Evolutionary conservation across 2,797 vertebrate genomes (phyloP), one percentile per base, ranked within the genome.

Genomic region (Chelon auratus): DNA sequence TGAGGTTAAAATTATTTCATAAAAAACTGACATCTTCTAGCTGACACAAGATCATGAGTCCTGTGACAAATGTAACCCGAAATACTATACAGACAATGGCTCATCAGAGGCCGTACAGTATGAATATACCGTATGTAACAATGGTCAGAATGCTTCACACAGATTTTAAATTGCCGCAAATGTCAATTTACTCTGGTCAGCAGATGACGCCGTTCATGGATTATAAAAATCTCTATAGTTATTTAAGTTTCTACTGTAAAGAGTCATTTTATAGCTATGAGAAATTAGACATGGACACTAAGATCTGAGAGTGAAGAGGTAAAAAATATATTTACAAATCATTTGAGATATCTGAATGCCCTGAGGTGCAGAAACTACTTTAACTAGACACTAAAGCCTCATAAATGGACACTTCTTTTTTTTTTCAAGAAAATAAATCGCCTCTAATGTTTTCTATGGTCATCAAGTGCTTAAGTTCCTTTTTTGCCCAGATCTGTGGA

Each of bases 261-360:
- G 55, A 58, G 33, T 55, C 1, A 53, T 65, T 56, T 59, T 10
- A 51, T 51, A 40, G 70, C 12, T 72, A 26, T 33, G 51, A 50
- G 37, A 61, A 33, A 57, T 50, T 59, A 42, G 24, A 63, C n/a
- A 68, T 57, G 12, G 18, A 75, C 39, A 40, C 40, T 61, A 24
- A 42, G 2, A 55, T 75, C 17, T 69, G 37, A 57, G 11, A 67
- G 36, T 54, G 53, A 33, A 72, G 59, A 84, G 22, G n/a, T 82
- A 62, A 68, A 73, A 81, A 81, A 78, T 52, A 80, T 73, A 81
- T 85, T 77, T 71, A 85, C 59, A 88, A 42, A 60, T 59, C 26
- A 65, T 77, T 24, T 67, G 20, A 63, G 33, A 78, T 65, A 70
- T 80, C 22, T 77, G 15, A 80, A 84, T 80, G 68, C 68, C 83